These are phyloP conservation scores for Zosterops lateralis DNA, from an alignment of 2,113 vertebrate genomes.

Conservation along the genomic window DNA sequence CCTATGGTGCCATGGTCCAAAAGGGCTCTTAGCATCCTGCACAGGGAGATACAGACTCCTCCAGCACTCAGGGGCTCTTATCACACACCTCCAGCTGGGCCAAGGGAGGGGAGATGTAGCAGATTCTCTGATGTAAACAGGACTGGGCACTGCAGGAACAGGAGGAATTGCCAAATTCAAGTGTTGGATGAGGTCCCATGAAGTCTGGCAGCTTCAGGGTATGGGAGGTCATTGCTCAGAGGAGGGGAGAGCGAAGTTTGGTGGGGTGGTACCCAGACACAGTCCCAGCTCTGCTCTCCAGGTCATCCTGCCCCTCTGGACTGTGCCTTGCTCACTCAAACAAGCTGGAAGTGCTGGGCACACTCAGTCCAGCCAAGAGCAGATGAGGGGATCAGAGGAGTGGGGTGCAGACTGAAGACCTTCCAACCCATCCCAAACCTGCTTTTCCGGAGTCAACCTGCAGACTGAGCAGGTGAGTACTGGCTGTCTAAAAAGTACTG, in stretches of 20 bases:
- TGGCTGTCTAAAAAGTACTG: not conserved
- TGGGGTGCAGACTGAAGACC: not conserved
- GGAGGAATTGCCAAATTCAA: not conserved
- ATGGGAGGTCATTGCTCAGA: not conserved
- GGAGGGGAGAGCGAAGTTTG: not conserved
- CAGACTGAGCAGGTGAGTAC: not conserved
- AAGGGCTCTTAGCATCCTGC: not conserved
- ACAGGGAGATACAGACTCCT: not conserved
- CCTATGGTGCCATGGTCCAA: accelerated
- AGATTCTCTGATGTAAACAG: not conserved
- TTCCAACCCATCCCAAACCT: not conserved
- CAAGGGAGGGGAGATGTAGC: not conserved
- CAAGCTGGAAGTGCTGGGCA: not conserved
- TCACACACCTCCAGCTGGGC: not conserved
- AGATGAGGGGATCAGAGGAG: not conserved
- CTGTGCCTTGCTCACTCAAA: not conserved
- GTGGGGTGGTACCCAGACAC: not conserved
- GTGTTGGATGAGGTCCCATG: not conserved
- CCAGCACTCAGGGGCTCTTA: not conserved
- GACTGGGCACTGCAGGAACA: not conserved
- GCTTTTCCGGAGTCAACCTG: not conserved
- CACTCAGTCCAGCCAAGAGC: not conserved
- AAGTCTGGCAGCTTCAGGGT: accelerated
- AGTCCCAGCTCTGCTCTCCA: not conserved
- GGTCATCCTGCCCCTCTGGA: not conserved